phyloP scores from a whole-genome alignment of 2,888 invertebrate genomes.

The Calephelis perditalis region DNA sequence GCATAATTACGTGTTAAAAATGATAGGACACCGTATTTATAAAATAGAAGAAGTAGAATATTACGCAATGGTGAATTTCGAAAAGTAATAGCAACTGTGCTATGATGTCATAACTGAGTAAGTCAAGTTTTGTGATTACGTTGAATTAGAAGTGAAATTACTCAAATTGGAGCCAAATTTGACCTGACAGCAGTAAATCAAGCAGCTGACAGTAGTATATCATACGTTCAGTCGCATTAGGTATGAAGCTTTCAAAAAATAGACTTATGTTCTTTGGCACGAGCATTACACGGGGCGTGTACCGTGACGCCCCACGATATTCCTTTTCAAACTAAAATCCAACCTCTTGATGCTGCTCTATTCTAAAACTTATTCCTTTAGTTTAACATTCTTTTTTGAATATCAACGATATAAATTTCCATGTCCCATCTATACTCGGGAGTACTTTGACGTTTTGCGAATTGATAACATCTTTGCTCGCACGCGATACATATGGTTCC shows the following conservation, averaged over 20 bases:
- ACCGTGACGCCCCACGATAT: slow-evolving; percentile 31
- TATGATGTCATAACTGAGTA: no score
- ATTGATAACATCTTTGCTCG: slow-evolving; percentile 32
- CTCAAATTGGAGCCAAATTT: no score
- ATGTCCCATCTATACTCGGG: slow-evolving; percentile 22
- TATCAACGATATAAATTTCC: slow-evolving; percentile 19
- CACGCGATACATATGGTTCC: slow-evolving; percentile 28
- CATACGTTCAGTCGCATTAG: neutral
- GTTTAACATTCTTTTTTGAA: slow-evolving; percentile 13
- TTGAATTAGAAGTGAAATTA: no score
- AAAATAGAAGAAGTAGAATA: no score
- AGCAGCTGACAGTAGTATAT: no score
- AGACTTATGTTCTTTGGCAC: slow-evolving; percentile 24
- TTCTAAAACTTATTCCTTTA: slow-evolving; percentile 9
- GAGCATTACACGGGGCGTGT: slow-evolving; percentile 29
- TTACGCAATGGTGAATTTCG: no score
- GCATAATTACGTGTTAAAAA: no score
- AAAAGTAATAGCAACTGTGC: no score
- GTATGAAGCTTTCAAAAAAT: slow-evolving; percentile 6
- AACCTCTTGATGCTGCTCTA: slow-evolving; percentile 16
- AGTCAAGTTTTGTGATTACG: no score
- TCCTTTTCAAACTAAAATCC: slow-evolving; percentile 29
- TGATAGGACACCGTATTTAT: no score
- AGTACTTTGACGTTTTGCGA: slow-evolving; percentile 33
- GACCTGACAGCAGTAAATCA: no score